Evolutionary conservation across 1,140 invertebrate genomes (phyloP).

Genomic region (Lepidurus apus): DNA sequence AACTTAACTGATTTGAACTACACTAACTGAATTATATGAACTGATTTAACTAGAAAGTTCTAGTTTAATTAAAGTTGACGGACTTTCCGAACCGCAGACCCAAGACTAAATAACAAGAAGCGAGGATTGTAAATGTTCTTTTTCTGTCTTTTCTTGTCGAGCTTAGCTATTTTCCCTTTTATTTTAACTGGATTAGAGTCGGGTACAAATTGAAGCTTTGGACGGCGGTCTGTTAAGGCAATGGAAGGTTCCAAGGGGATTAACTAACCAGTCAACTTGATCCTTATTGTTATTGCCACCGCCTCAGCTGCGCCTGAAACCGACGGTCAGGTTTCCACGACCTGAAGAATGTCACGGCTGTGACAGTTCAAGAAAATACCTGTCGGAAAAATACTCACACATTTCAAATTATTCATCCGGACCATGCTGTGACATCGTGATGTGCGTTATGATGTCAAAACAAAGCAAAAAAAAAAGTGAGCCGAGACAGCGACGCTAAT

Average conservation of each 20-base stretch:
- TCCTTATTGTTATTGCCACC: constrained; percentile 13
- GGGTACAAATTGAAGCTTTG: neutral
- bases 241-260: constrained; percentile 4
- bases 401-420: neutral
- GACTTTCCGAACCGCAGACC: too few relatives aligned
- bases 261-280: constrained; percentile 12
- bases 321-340: neutral
- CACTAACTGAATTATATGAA: too few relatives aligned
- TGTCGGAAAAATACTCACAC: neutral
- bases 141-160: neutral
- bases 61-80: too few relatives aligned
- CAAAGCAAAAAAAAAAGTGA: neutral
- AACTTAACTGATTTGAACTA: too few relatives aligned
- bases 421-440: neutral
- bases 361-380: neutral
- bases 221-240: neutral
- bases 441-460: neutral
- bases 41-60: too few relatives aligned
- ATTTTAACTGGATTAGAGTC: neutral
- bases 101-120: too few relatives aligned
- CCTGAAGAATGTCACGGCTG: neutral
- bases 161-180: neutral
- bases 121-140: too few relatives aligned
- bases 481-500: neutral
- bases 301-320: neutral